Evolutionary conservation across 2,797 vertebrate species (phyloP).

Genomic region (Bufotes viridis): DNA sequence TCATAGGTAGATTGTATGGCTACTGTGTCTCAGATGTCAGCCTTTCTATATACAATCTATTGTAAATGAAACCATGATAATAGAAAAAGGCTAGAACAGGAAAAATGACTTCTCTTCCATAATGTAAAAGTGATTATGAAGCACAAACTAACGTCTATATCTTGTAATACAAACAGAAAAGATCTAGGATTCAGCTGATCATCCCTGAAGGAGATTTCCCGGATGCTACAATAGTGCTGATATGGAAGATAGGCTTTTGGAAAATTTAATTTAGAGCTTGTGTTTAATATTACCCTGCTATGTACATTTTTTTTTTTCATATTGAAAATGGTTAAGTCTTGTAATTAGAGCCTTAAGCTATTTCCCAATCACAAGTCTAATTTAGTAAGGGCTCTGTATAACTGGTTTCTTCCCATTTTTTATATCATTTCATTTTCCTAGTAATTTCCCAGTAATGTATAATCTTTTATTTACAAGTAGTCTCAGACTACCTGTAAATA

Average conservation of each 20-base stretch:
- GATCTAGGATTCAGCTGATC: not conserved
- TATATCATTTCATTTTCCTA: no score
- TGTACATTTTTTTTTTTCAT: slow-evolving; percentile 4
- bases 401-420: no score
- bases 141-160: slow-evolving; percentile 18
- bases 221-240: slow-evolving; percentile 10
- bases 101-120: not conserved
- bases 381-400: not conserved
- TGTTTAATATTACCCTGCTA: slow-evolving; percentile 32
- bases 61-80: slow-evolving; percentile 29
- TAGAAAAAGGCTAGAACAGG: not conserved
- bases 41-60: slow-evolving; percentile 15
- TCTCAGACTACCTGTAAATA: no score
- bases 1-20: slow-evolving; percentile 19
- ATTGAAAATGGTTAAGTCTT: slow-evolving; percentile 31
- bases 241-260: slow-evolving; percentile 32
- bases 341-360: slow-evolving; percentile 33
- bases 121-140: slow-evolving; percentile 33
- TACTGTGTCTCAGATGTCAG: slow-evolving; percentile 16
- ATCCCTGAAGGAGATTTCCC: not conserved
- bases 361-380: slow-evolving; percentile 6
- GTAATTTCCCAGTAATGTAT: no score
- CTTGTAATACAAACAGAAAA: slow-evolving; percentile 1
- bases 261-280: slow-evolving; percentile 45
- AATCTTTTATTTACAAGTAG: no score